These are phyloP conservation scores for Cephus pulcher DNA, from an alignment of 2,888 invertebrate species.

Conservation along the genomic window DNA sequence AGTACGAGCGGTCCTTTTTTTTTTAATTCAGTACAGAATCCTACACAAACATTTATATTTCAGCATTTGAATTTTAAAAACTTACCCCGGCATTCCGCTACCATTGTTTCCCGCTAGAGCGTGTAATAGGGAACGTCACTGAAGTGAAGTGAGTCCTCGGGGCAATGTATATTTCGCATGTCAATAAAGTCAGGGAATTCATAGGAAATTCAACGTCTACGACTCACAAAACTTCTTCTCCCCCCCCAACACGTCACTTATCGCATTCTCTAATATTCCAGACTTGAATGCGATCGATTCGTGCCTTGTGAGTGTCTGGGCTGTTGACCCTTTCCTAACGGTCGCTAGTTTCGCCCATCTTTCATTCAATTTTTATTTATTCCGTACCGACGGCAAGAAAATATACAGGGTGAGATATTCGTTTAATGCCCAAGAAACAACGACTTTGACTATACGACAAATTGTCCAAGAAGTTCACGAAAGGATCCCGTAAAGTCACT, in stretches of 20 bases:
- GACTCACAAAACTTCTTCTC: constrained; percentile 5
- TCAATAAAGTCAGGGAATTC: constrained; percentile 37
- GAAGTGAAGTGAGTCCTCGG: constrained; percentile 15
- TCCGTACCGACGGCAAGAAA: too few relatives aligned
- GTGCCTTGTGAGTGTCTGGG: constrained; percentile 32
- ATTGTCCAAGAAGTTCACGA: background rate
- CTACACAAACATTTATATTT: too few relatives aligned
- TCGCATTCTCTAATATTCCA: constrained; percentile 31
- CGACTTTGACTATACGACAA: background rate
- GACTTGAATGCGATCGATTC: constrained; percentile 40
- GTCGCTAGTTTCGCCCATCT: background rate
- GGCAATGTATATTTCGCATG: constrained; percentile 34
- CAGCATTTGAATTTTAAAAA: background rate
- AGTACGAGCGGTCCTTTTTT: too few relatives aligned
- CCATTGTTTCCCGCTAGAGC: constrained; percentile 1
- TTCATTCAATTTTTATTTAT: background rate
- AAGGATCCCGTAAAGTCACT: constrained; percentile 39
- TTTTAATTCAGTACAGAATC: too few relatives aligned
- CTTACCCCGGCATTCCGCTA: background rate
- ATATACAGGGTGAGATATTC: too few relatives aligned
- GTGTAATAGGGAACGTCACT: background rate
- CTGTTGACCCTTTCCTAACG: constrained; percentile 40
- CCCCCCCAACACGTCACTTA: background rate
- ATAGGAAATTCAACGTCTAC: constrained; percentile 37
- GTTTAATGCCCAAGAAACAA: background rate